Conservation (phyloP, 2,888 invertebrate genomes). For the Drosophila quinaria region DNA sequence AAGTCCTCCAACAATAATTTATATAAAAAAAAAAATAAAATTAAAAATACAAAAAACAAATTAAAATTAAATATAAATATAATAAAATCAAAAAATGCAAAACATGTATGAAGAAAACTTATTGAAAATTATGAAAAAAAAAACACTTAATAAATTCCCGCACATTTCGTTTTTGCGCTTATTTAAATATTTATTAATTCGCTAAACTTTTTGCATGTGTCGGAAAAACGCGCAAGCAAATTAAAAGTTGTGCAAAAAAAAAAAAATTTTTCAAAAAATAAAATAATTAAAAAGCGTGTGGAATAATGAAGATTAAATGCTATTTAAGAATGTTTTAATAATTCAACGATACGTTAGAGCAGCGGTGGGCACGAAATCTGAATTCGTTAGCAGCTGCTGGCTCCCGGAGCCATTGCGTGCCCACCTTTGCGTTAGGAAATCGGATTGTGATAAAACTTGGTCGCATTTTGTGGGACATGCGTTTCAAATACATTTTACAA, state of each 20-base stretch:
- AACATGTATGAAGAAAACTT: conserved; percentile 35
- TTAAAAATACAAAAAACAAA: conserved; percentile 8
- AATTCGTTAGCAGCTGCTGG: no score
- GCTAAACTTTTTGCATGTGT: conserved; percentile 25
- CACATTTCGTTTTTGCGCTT: conserved; percentile 19
- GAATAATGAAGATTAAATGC: not conserved
- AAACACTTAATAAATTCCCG: conserved; percentile 42
- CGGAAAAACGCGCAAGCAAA: conserved; percentile 36
- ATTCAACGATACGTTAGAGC: not conserved
- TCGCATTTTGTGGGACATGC: not conserved
- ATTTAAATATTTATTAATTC: conserved; percentile 63
- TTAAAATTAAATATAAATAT: conserved; percentile 8
- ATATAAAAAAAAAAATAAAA: not conserved
- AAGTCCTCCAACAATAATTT: conserved; percentile 48
- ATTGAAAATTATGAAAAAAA: conserved; percentile 39
- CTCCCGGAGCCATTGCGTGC: no score
- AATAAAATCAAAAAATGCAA: conserved; percentile 2
- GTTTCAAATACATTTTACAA: no score
- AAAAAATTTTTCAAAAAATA: not conserved
- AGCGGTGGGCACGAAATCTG: no score
- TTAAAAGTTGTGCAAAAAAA: conserved; percentile 42
- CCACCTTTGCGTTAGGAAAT: no score
- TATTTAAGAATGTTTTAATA: not conserved
- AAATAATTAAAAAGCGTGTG: not conserved
- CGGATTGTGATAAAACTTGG: not conserved